A percentile compares a stretch with the other conserved stretches of the same genome.
Evolutionary conservation across 2,113 vertebrate species (phyloP).

Genomic region (Indri indri): DNA sequence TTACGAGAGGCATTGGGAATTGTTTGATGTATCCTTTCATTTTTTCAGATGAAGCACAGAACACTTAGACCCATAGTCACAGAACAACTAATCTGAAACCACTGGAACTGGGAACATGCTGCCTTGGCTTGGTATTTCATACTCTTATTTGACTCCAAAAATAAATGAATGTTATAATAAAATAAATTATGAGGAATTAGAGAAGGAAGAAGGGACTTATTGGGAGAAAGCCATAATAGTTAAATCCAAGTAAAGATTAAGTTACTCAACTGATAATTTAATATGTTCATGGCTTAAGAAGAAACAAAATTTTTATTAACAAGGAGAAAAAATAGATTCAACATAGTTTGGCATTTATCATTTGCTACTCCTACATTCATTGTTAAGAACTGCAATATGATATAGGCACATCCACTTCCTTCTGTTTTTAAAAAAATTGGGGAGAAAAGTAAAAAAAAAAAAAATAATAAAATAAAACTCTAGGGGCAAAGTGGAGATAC

Average conservation of each 20-base stretch:
- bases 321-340: background rate
- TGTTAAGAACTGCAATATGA: background rate
- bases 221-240: background rate
- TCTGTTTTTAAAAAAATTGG: background rate
- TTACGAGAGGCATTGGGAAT: background rate
- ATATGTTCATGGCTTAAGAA: background rate
- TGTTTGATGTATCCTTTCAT: background rate
- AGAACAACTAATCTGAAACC: background rate
- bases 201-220: background rate
- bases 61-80: background rate
- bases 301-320: constrained; percentile 26
- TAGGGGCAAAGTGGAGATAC: background rate
- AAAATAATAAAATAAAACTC: background rate
- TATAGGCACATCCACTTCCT: fast-evolving
- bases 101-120: background rate
- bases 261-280: background rate
- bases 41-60: background rate
- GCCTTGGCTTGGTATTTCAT: background rate
- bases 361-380: background rate
- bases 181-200: background rate
- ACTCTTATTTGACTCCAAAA: background rate
- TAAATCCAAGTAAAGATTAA: background rate
- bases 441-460: background rate
- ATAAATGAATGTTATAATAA: background rate
- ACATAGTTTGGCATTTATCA: background rate